Evolutionary conservation across 2,888 invertebrate genomes (phyloP), one percentile per base, ranked within the genome.

Genomic region (Drosophila pegasa): DNA sequence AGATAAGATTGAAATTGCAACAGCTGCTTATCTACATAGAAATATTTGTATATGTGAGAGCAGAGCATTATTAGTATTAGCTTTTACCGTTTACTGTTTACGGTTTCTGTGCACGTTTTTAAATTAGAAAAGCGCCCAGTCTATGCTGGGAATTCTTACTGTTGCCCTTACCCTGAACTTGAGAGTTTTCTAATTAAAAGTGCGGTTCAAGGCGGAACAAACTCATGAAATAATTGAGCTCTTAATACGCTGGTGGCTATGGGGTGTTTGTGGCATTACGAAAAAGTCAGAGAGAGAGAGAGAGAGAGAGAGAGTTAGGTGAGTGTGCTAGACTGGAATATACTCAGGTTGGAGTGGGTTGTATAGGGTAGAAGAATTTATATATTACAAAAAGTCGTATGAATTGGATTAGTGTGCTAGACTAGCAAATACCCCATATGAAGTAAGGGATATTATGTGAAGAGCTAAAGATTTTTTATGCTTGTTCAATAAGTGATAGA

Each of bases 1-100:
- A 8, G 73, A 78, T 73, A 45, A 73, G 73, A 77, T 72, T 60
- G 40, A 20, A 14, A 29, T 68, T 48, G 41, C 41, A 55, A 9
- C 71, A 52, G 33, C 73, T 60, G 66, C 56, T 60, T 60, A 73
- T 73, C 73, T 27, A 7, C n/a, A 37, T 52, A 33, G 22, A 41
- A 56, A 71, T 75, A 37, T 41, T 56, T 56, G 8, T 9, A 35
- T 31, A 38, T 25, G 25, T 25, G n/a, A n/a, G n/a, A n/a, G n/a
- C n/a, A n/a, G 22, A 22, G n/a, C 14, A 10, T 54, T 9, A 38
- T 48, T 16, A 20, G 9, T 22, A 33, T 14, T n/a, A n/a, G 20
- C n/a, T 29, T 25, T 9, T 12, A n/a, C 18, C n/a, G 27, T 25
- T 9, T 12, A n/a, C 18, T 16, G 27, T 25, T 9, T 12, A n/a